Percentiles rank a stretch among this genome's conserved stretches.
Evolutionary conservation across 1,140 invertebrate species (phyloP).

Genomic region (Saccostrea glomerata): DNA sequence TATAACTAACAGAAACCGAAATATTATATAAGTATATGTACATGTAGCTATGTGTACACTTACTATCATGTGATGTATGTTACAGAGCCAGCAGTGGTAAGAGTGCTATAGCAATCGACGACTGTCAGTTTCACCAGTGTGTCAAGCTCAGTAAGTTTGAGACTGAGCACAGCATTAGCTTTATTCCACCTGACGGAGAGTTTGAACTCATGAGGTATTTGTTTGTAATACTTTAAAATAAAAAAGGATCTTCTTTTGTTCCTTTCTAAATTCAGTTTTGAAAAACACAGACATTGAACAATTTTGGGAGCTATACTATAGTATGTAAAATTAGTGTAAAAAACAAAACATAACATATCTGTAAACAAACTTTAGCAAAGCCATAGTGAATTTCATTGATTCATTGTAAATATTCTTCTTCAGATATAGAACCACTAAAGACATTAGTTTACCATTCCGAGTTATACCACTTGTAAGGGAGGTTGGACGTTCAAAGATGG

Average conservation of each 20-base stretch:
- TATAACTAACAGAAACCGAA: too few relatives aligned
- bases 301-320: neutral
- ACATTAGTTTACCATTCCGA: constrained; percentile 99
- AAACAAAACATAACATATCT: neutral
- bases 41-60: too few relatives aligned
- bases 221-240: neutral
- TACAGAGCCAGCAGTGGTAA: constrained; percentile 68
- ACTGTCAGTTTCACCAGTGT: constrained; percentile 99
- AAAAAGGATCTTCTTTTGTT: too few relatives aligned
- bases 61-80: neutral
- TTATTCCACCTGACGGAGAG: constrained; percentile 99
- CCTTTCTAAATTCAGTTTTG: too few relatives aligned
- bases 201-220: constrained; percentile 98
- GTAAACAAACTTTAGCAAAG: neutral
- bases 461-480: constrained; percentile 99
- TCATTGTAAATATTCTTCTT: neutral
- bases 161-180: constrained; percentile 99
- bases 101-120: constrained; percentile 96
- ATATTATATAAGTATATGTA: too few relatives aligned
- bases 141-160: constrained; percentile 99
- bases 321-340: neutral
- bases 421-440: constrained; percentile 98
- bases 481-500: constrained; percentile 99
- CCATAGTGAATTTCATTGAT: neutral
- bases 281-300: too few relatives aligned